These are phyloP conservation scores for Drosophila mayaguana DNA, from an alignment of 2,888 invertebrate genomes.

Conservation along the genomic window DNA sequence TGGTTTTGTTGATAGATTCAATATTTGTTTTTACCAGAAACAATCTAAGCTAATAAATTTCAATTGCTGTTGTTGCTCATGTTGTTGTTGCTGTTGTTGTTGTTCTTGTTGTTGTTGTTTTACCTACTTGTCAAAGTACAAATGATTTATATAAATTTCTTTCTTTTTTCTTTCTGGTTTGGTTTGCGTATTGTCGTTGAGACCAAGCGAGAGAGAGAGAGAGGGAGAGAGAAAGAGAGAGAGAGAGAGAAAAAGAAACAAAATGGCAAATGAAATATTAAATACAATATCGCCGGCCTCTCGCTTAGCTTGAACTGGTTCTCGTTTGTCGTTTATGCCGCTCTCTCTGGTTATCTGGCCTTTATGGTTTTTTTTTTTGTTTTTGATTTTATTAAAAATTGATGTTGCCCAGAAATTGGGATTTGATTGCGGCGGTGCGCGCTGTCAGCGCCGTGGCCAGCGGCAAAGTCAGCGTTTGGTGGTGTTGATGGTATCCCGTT, in stretches of 20 bases:
- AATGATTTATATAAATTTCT: constrained; percentile 63
- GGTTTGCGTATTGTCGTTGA: constrained; percentile 55
- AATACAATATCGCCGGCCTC: constrained; percentile 52
- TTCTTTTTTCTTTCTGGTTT: constrained; percentile 5
- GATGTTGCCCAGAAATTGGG: constrained; percentile 85
- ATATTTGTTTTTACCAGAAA: constrained; percentile 64
- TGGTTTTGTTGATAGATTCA: constrained; percentile 43
- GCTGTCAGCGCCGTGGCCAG: constrained; percentile 84
- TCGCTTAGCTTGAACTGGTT: constrained; percentile 25
- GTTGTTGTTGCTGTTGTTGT: constrained; percentile 17
- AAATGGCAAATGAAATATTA: constrained; percentile 63
- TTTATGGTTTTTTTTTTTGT: not conserved
- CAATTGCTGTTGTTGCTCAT: constrained; percentile 28
- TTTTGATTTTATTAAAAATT: constrained; percentile 75
- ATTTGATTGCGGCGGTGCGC: constrained; percentile 85
- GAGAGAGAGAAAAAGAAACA: constrained; percentile 44
- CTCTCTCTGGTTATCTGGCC: constrained; percentile 4
- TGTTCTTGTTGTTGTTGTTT: constrained; percentile 48
- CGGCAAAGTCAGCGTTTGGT: constrained; percentile 83
- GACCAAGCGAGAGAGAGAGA: constrained; percentile 32
- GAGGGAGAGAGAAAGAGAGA: constrained; percentile 32
- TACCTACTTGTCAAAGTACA: constrained; percentile 76
- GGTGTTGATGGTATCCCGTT: constrained; percentile 79
- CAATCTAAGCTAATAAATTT: constrained; percentile 60
- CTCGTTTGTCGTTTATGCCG: constrained; percentile 14